Base-by-base conservation (phyloP, 2,888 invertebrate genomes). In the Diloba caeruleocephala region DNA sequence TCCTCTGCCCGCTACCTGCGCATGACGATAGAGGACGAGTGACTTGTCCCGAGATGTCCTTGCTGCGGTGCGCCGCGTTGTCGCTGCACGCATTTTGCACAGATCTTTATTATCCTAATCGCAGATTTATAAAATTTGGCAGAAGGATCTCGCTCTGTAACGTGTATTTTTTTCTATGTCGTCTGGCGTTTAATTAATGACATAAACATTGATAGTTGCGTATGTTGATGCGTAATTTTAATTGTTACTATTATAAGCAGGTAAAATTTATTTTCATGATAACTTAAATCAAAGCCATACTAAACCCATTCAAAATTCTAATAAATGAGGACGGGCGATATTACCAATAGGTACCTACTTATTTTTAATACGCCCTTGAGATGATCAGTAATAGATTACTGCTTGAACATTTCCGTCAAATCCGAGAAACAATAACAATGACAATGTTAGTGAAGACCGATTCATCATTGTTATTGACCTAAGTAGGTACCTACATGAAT, bases 1-100 rank as follows among this genome's bases (percentile, higher is more conserved):
- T 90, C 88, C 87, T 87, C 83, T 87, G 87, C 84, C 76, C 81
- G 89, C 92, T 92, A 92, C 92, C 92, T 92, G 92, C 89, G 89
- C 86, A 84, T 87, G 88, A 87, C 90, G 85, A 81, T 76, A 87
- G 88, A 89, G 89, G 92, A 89, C 90, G 85, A 81, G 79, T 86
- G 84, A 86, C 80, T 87, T 85, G 90, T 88, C 89, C 86, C 83
- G 86, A 77, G 72, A 72, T 88, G 92, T 90, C 92, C 92, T 91
- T 90, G 89, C 78, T 75, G 73, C 65, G 78, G 68, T 77, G 64
- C 51, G 62, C 43, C 57, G 60, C 71, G 68, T 66, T 74, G 66
- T 62, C 58, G 45, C 48, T 78, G 80, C 79, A 77, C 81, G 71
- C 77, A 80, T 82, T 84, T 81, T 64, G 78, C 82, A 83, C 70